Conservation (phyloP, 2,113 vertebrate genomes). For the Saguinus imperator region DNA sequence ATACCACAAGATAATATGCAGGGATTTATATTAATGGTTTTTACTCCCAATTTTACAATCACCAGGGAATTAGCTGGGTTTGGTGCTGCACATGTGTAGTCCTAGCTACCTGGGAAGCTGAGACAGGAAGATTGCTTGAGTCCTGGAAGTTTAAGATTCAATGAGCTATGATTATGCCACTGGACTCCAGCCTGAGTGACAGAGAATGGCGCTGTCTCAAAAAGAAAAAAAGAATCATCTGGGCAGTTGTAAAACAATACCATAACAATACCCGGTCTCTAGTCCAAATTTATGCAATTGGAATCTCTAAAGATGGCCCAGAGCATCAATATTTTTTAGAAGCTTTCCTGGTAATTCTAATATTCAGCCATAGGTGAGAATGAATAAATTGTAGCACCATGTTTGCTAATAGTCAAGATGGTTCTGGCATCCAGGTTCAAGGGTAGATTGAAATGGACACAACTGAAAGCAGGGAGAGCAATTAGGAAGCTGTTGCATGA, state of each 20-base stretch:
- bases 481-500: neutral
- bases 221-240: neutral
- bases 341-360: neutral
- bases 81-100: no score
- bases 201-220: no score
- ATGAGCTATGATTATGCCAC: no score
- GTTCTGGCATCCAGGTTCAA: neutral
- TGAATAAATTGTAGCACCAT: neutral
- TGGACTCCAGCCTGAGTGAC: no score
- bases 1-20: neutral
- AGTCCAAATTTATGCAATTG: neutral
- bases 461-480: neutral
- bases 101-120: no score
- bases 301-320: neutral
- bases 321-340: neutral
- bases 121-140: no score
- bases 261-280: neutral
- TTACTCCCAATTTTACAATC: neutral
- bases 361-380: neutral
- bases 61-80: neutral
- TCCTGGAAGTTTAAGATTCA: no score
- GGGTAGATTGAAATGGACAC: neutral
- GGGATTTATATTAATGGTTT: neutral
- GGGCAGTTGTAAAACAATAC: neutral
- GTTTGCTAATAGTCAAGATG: neutral